Evolutionary conservation across 2,113 vertebrate species (phyloP).

Genomic region (Grallaria varia): DNA sequence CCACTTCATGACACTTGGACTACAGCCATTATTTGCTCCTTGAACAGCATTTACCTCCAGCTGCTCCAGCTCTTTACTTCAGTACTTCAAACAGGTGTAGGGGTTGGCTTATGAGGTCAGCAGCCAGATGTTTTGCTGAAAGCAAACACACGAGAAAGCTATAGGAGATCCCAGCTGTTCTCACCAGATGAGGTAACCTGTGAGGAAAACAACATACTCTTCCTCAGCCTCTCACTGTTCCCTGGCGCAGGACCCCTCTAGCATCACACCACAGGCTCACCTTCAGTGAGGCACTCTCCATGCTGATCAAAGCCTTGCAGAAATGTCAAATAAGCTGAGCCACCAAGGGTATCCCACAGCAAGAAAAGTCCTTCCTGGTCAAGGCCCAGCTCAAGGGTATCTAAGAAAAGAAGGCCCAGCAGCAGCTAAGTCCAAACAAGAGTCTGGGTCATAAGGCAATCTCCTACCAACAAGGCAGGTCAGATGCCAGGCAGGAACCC

Average conservation of each 20-base stretch:
- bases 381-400: not conserved
- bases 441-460: not conserved
- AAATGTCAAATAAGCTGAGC: not conserved
- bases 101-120: not conserved
- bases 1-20: not conserved
- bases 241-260: rapidly evolving
- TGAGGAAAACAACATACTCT: not conserved
- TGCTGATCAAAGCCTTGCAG: not conserved
- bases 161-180: not conserved
- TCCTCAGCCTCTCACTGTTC: not conserved
- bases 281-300: not conserved
- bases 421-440: not conserved
- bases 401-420: not conserved
- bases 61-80: not conserved
- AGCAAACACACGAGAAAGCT: not conserved
- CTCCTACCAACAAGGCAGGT: too few species aligned
- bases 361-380: rapidly evolving
- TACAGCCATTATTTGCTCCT: not conserved
- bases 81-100: not conserved
- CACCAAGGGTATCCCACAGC: not conserved
- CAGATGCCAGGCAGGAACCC: not conserved
- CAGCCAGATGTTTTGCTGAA: not conserved
- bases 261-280: not conserved
- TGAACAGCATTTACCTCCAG: not conserved
- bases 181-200: rapidly evolving